Conservation (phyloP, 2,113 vertebrate genomes). For the Felis catus region DNA sequence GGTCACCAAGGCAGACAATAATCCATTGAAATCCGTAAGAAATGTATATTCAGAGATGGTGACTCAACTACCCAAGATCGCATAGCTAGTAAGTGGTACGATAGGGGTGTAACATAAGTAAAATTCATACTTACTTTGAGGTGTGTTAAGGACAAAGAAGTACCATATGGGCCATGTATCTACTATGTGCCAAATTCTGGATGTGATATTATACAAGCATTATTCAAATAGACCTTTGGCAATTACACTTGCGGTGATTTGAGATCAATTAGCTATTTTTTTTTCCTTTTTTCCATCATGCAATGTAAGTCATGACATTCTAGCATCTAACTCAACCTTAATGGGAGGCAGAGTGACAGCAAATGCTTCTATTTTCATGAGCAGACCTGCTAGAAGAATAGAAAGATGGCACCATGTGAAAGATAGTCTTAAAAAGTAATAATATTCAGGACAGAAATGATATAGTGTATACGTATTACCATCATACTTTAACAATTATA, state of each 20-base stretch:
- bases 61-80: neutral
- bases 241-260: neutral
- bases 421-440: conserved; percentile 41
- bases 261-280: neutral
- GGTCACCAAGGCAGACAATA: neutral
- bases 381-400: neutral
- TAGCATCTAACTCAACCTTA: neutral
- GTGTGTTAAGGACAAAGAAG: neutral
- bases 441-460: neutral
- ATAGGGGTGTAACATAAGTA: neutral
- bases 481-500: conserved; percentile 40
- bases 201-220: neutral
- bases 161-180: neutral
- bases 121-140: neutral
- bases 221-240: neutral
- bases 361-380: conserved; percentile 41
- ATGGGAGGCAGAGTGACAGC: neutral
- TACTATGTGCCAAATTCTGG: neutral
- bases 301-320: neutral
- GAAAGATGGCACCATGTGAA: neutral
- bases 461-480: neutral
- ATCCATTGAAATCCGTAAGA: neutral
- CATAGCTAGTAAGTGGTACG: neutral
- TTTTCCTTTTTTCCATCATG: neutral
- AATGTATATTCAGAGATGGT: neutral